These are phyloP conservation scores for Synanceia verrucosa DNA, from an alignment of 2,797 vertebrate genomes.

Conservation along the genomic window DNA sequence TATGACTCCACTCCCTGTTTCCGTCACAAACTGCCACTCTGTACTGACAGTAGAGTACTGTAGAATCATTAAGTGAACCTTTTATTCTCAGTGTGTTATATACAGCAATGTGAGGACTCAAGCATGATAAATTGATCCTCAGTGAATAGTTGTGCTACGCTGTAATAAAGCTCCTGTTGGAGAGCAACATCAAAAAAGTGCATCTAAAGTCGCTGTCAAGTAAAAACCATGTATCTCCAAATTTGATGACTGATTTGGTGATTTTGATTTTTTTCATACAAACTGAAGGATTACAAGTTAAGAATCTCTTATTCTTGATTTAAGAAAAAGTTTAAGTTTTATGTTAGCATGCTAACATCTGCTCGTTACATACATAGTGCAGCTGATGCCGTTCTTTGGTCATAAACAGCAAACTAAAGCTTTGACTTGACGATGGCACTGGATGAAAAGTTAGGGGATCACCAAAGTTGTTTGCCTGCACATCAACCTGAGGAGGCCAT, in stretches of 20 bases:
- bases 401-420: not conserved
- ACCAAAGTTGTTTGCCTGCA: not conserved
- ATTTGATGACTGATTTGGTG: not conserved
- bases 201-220: not conserved
- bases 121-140: constrained; percentile 28
- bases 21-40: constrained; percentile 31
- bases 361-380: not conserved
- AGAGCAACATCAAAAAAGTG: not conserved
- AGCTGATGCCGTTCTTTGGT: not conserved
- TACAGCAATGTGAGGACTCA: constrained; percentile 24
- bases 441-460: not conserved
- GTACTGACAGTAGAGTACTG: constrained; percentile 4
- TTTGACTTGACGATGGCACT: not conserved
- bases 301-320: too few species aligned
- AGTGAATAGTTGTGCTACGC: constrained; percentile 2
- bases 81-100: constrained; percentile 19
- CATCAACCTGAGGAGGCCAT: not conserved
- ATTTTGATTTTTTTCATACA: not conserved
- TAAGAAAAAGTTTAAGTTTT: not conserved
- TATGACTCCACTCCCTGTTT: not conserved
- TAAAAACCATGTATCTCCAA: constrained; percentile 12
- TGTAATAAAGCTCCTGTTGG: not conserved
- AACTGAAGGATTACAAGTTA: not conserved
- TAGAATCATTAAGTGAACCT: constrained; percentile 9
- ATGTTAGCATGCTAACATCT: not conserved